Percentiles rank a stretch among this genome's conserved stretches.
Evolutionary conservation across 2,113 vertebrate genomes (phyloP).

Genomic region (Polypterus bichir): DNA sequence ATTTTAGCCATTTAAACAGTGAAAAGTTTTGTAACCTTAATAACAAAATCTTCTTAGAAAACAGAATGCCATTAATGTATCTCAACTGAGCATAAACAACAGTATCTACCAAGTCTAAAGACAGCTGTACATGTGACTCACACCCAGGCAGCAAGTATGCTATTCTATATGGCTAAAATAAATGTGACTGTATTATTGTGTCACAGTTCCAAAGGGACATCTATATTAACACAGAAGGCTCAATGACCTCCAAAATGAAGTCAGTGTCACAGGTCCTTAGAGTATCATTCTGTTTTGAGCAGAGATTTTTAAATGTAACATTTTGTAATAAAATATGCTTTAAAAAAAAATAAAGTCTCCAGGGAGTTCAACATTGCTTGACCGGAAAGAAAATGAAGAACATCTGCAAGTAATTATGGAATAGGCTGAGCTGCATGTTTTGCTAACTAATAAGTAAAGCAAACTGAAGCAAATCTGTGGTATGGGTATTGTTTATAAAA

Average conservation of each 20-base stretch:
- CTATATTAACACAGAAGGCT: constrained; percentile 43
- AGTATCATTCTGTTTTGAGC: constrained; percentile 43
- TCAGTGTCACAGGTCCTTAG: constrained; percentile 41
- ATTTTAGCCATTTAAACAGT: too few species aligned
- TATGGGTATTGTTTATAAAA: neutral
- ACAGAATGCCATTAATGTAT: too few species aligned
- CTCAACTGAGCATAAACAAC: too few species aligned
- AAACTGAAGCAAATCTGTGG: constrained; percentile 47
- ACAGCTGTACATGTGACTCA: constrained; percentile 18
- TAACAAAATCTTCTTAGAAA: too few species aligned
- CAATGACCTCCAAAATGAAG: constrained; percentile 34
- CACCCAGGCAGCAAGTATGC: constrained; percentile 18
- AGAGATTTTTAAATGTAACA: constrained; percentile 42
- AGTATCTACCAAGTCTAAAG: neutral
- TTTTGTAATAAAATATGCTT: constrained; percentile 46
- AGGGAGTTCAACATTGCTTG: constrained; percentile 44
- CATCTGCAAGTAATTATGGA: constrained; percentile 67
- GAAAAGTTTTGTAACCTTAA: too few species aligned
- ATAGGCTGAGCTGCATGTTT: constrained; percentile 44
- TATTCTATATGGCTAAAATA: constrained; percentile 15
- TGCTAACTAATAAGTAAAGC: constrained; percentile 54
- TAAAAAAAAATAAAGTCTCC: constrained; percentile 20
- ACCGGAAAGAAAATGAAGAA: constrained; percentile 50
- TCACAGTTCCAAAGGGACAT: constrained; percentile 28
- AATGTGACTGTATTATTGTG: constrained; percentile 18